Conservation (phyloP, 2,113 vertebrate genomes). For the Plecturocebus donacophilus region DNA sequence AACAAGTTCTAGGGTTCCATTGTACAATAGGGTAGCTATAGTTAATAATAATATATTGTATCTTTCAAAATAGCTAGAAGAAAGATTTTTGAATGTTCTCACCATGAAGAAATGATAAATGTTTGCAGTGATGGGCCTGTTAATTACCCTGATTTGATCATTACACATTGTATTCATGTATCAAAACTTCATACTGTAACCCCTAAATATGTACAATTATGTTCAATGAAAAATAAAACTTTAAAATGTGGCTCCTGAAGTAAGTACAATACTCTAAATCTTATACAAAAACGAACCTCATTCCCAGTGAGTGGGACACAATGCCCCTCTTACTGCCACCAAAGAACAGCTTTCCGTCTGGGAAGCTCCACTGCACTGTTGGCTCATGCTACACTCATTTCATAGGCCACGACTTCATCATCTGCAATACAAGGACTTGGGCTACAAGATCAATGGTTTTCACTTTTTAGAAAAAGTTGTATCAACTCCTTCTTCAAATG, state of each 20-base stretch:
- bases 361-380: not conserved
- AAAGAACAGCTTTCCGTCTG: not conserved
- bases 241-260: not conserved
- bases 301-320: not conserved
- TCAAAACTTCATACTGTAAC: not conserved
- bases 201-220: not conserved
- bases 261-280: not conserved
- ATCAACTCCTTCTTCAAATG: not conserved
- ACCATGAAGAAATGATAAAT: not conserved
- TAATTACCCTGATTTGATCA: not conserved
- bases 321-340: not conserved
- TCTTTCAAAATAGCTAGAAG: not conserved
- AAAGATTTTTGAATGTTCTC: not conserved
- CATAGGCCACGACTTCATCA: not conserved
- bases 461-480: not conserved
- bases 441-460: not conserved
- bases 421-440: not conserved
- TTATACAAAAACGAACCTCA: not conserved
- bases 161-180: not conserved
- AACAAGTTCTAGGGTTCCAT: not conserved
- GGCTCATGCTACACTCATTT: not conserved
- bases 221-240: not conserved
- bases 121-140: not conserved
- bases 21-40: not conserved
- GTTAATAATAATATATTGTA: not conserved